phyloP scores from a whole-genome alignment of 2,113 vertebrate species.

The Stegastes partitus region DNA sequence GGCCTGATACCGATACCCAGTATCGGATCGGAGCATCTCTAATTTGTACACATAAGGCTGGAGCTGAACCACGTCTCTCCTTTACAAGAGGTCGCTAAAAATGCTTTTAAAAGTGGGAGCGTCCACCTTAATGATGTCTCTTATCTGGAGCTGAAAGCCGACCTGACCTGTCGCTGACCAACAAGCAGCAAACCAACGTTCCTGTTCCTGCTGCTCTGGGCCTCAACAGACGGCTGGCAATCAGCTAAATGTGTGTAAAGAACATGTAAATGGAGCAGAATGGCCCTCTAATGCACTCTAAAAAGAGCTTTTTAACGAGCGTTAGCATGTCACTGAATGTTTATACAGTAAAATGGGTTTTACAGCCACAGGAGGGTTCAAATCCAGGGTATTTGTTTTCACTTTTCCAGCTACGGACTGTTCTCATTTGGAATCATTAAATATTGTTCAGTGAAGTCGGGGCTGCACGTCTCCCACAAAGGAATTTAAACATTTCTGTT shows the following conservation, averaged over 20 bases:
- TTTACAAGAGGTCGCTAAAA: not conserved
- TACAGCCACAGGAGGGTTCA: slow-evolving; percentile 19
- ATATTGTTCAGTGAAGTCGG: not conserved
- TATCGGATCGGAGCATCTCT: too few species aligned
- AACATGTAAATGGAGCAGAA: slow-evolving; percentile 39
- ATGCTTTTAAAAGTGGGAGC: fast-evolving
- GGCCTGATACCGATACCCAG: too few species aligned
- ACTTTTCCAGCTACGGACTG: not conserved
- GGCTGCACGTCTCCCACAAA: not conserved
- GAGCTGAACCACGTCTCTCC: too few species aligned
- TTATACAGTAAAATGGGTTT: slow-evolving; percentile 45
- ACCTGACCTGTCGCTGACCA: not conserved
- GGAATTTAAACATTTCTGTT: too few species aligned
- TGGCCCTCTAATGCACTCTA: slow-evolving; percentile 53
- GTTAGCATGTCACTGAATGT: slow-evolving; percentile 5
- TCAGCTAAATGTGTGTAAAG: slow-evolving; percentile 39
- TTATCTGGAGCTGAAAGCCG: slow-evolving; percentile 42
- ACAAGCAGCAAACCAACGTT: slow-evolving; percentile 40
- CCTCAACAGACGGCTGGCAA: slow-evolving; percentile 9
- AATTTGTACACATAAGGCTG: too few species aligned
- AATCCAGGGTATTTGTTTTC: slow-evolving; percentile 22
- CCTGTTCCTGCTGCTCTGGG: not conserved
- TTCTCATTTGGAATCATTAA: slow-evolving; percentile 8
- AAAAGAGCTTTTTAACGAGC: slow-evolving; percentile 40
- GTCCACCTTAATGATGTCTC: slow-evolving; percentile 23